Evolutionary conservation across 2,888 invertebrate genomes (phyloP).

Genomic region (Allygus modestus): DNA sequence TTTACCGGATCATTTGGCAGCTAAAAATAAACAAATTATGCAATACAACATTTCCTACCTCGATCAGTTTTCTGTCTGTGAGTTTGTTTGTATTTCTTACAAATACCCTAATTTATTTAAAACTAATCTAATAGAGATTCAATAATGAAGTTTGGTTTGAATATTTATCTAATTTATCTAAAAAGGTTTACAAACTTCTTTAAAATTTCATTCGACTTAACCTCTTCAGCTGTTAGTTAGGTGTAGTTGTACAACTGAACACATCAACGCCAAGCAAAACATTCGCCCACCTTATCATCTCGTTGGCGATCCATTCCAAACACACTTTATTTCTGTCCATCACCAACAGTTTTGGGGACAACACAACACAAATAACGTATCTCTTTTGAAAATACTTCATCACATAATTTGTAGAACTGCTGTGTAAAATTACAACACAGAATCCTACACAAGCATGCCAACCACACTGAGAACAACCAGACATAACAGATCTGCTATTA

Average conservation of each 20-base stretch:
- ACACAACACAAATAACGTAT: not conserved
- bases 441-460: not conserved
- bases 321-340: conserved; percentile 5
- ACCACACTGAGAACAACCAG: not conserved
- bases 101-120: no score
- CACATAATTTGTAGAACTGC: not conserved
- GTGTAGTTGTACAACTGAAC: not conserved
- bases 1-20: no score
- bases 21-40: no score
- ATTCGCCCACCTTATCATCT: conserved; percentile 4
- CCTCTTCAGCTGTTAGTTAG: not conserved
- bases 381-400: not conserved
- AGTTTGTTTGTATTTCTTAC: no score
- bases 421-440: not conserved
- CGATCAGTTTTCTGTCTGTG: no score
- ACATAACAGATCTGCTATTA: not conserved
- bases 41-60: no score
- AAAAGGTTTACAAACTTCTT: no score
- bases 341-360: not conserved
- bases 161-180: no score
- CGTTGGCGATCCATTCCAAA: conserved; percentile 20
- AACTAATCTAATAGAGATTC: no score
- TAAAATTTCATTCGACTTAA: no score
- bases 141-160: no score
- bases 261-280: not conserved